phyloP scores from a whole-genome alignment of 1,140 invertebrate species.

The Brachionus sp. region DNA sequence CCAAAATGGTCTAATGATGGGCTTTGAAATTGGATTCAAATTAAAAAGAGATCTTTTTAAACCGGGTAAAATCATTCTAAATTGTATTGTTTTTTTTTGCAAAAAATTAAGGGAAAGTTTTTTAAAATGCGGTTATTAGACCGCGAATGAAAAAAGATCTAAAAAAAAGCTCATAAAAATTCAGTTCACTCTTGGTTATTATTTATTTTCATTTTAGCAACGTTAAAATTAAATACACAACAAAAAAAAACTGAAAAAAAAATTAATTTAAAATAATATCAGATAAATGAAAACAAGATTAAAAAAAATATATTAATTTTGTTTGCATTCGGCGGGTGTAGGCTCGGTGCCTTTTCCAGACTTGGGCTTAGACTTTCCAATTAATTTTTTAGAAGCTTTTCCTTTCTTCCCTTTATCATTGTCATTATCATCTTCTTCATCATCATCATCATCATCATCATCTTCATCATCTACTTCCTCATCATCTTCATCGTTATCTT shows the following conservation, averaged over 20 bases:
- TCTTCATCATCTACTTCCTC: constrained; percentile 32
- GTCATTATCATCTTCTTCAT: background rate
- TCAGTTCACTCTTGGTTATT: background rate
- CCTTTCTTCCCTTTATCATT: background rate
- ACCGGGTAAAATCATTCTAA: background rate
- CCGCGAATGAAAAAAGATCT: background rate
- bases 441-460: constrained; percentile 13
- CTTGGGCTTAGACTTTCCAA: background rate
- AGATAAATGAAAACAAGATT: background rate
- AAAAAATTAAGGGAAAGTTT: background rate
- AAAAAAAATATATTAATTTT: constrained; percentile 39
- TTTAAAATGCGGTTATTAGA: background rate
- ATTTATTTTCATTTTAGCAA: constrained; percentile 20
- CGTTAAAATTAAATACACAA: background rate
- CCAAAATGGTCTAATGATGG: constrained; percentile 30
- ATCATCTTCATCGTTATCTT: constrained; percentile 40
- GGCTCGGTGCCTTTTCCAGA: constrained; percentile 21
- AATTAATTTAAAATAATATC: constrained; percentile 22
- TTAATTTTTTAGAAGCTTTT: constrained; percentile 36
- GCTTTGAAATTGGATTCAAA: background rate
- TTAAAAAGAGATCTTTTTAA: background rate
- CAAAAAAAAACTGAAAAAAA: constrained; percentile 26
- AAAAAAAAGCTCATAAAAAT: background rate
- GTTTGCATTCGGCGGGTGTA: constrained; percentile 47
- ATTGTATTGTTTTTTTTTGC: background rate